Base-by-base conservation (phyloP, 2,797 vertebrate genomes). In the Microtus obscurus region DNA sequence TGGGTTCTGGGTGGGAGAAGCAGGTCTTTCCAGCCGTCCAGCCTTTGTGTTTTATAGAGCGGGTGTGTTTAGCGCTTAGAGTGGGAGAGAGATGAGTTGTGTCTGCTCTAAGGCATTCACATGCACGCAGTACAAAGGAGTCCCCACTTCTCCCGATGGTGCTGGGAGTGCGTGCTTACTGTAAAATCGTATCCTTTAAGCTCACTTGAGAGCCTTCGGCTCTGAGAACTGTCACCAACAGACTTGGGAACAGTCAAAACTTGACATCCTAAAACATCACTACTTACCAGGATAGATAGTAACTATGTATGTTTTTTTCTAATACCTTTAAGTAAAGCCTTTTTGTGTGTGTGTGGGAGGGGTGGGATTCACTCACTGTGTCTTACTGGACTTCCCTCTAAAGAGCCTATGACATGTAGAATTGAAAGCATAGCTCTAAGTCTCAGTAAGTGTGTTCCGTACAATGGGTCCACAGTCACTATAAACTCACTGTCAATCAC, bases 171-270 rank as follows among this genome's bases (percentile, higher is more conserved):
- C 53, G 13, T 71, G 3, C 10, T 74, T 73, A 82, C 25, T 53
- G n/a, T 25, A 61, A 73, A 43, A 17, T 51, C 51, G 82, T 81
- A 78, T 56, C 1, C 56, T 61, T 61, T 63, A 90, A 63, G 56
- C 69, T 89, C 31, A 7, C 59, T 74, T 90, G 56, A 76, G 65
- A 73, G 61, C 61, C 61, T 67, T 89, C 40, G 63, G 27, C 11
- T 43, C 19, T 31, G 13, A 34, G 48, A 79, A 93, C 74, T 56
- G 34, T 34, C 5, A 65, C 63, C 43, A 16, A 61, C 40, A 78
- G 37, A 51, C n/a, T 91, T 40, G 56, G n/a, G 67, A 89, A 67
- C 48, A 93, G 80, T 82, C 67, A 74, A 95, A 91, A 79, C 48
- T n/a, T 83, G 59, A 17, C 43, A 37, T 69, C 45, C 40, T 59